Conservation (phyloP, 2,888 invertebrate species). For the Cephalotes varians region DNA sequence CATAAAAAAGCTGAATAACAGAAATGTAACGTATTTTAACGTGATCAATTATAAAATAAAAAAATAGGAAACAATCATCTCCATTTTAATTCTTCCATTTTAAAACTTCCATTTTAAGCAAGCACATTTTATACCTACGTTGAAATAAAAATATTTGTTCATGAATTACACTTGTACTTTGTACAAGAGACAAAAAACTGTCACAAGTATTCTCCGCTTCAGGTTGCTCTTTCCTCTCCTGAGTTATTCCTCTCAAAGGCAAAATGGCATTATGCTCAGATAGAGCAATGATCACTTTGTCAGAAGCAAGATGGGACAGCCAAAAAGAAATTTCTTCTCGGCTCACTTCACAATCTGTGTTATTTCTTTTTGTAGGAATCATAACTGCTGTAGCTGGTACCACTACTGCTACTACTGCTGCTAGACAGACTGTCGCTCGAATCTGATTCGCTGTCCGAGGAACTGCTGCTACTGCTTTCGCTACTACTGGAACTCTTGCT, state of each 20-base stretch:
- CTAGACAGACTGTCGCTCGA: constrained; percentile 79
- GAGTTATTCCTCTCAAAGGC: neutral
- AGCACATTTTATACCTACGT: neutral
- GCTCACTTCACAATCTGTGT: neutral
- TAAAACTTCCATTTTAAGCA: neutral
- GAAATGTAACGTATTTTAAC: neutral
- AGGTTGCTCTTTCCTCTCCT: neutral
- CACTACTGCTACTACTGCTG: constrained; percentile 75
- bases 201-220: neutral
- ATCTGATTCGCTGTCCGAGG: constrained; percentile 81
- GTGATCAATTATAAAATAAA: neutral
- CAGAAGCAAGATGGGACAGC: neutral
- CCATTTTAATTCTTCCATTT: too few species aligned
- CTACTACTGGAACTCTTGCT: constrained; percentile 68
- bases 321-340: neutral
- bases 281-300: neutral
- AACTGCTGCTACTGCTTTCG: constrained; percentile 76
- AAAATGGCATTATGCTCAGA: neutral
- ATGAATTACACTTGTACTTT: neutral
- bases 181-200: neutral
- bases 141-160: neutral
- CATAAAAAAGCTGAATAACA: constrained; percentile 10
- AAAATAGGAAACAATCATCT: neutral
- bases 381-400: constrained; percentile 72
- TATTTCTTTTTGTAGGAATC: constrained; percentile 60